A percentile compares a stretch with the other conserved stretches of the same genome.
Conservation (phyloP, 92 coral and sea anemone species). For the Siderastrea radians region DNA sequence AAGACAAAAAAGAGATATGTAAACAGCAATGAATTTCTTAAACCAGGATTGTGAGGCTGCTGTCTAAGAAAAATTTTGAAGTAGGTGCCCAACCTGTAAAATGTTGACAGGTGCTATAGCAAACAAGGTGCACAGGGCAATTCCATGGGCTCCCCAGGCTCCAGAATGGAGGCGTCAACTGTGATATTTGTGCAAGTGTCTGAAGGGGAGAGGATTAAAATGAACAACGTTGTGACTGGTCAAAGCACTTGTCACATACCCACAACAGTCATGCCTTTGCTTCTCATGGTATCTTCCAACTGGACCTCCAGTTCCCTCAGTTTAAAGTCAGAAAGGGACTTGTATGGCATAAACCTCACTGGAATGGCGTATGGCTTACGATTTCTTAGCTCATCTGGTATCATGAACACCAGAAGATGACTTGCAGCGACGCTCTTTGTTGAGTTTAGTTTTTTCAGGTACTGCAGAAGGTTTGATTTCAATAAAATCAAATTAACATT, state of each 20-base stretch:
- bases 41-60: no score
- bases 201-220: no score
- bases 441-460: slow-evolving; percentile 10
- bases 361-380: slow-evolving; percentile 71
- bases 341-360: slow-evolving; percentile 64
- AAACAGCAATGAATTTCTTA: no score
- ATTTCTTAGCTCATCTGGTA: slow-evolving; percentile 64
- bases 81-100: no score
- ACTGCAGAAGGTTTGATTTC: slow-evolving; percentile 3
- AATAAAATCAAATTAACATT: slow-evolving; percentile 1
- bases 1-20: neutral
- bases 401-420: slow-evolving; percentile 66
- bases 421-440: slow-evolving; percentile 63
- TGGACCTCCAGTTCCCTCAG: slow-evolving; percentile 39
- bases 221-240: no score
- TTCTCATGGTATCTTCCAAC: slow-evolving; percentile 33
- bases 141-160: no score
- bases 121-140: no score
- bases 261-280: slow-evolving; percentile 33
- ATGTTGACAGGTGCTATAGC: no score
- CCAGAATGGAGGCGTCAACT: no score
- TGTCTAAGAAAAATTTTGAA: no score
- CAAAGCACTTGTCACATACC: slow-evolving; percentile 7
- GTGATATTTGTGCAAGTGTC: no score
- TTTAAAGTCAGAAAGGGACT: slow-evolving; percentile 62